Percentiles rank a stretch among this genome's conserved stretches.
Evolutionary conservation across 2,888 invertebrate genomes (phyloP).

Genomic region (Drosophila lutescens): DNA sequence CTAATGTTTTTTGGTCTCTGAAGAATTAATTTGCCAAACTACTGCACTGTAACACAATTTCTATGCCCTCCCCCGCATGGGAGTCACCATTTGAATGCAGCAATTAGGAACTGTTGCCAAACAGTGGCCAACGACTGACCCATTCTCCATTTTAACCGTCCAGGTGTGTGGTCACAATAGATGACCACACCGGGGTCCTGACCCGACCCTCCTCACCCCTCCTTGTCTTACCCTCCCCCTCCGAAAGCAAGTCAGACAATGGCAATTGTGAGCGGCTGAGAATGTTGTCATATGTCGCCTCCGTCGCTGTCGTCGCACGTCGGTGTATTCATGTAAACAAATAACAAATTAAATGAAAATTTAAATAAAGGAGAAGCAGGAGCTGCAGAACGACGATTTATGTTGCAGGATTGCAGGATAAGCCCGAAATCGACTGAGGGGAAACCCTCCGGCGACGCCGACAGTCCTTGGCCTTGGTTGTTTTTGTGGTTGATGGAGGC

Average conservation of each 20-base stretch:
- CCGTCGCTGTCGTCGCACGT: slow-evolving; percentile 65
- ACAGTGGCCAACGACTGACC: slow-evolving; percentile 44
- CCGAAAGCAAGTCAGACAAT: slow-evolving; percentile 56
- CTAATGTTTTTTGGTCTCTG: neutral
- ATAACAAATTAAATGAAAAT: slow-evolving; percentile 81
- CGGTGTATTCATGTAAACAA: slow-evolving; percentile 79
- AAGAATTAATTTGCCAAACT: slow-evolving; percentile 11
- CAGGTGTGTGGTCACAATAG: slow-evolving; percentile 64
- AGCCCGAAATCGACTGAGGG: slow-evolving; percentile 50
- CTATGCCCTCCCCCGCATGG: neutral
- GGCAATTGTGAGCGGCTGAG: slow-evolving; percentile 77
- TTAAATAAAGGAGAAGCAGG: slow-evolving; percentile 68
- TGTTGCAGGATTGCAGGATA: slow-evolving; percentile 68
- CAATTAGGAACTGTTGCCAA: slow-evolving; percentile 74
- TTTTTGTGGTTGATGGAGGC: slow-evolving; percentile 75
- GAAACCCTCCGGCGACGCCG: slow-evolving; percentile 48
- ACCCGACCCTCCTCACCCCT: slow-evolving; percentile 8
- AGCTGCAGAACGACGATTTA: slow-evolving; percentile 62
- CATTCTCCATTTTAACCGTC: slow-evolving; percentile 7
- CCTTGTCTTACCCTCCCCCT: slow-evolving; percentile 10
- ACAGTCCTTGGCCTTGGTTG: slow-evolving; percentile 48
- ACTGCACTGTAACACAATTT: neutral
- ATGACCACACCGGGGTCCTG: slow-evolving; percentile 33
- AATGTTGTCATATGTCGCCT: slow-evolving; percentile 80
- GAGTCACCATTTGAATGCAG: slow-evolving; percentile 36